Evolutionary conservation across 2,113 vertebrate genomes (phyloP).

Genomic region (Tiliqua scincoides): DNA sequence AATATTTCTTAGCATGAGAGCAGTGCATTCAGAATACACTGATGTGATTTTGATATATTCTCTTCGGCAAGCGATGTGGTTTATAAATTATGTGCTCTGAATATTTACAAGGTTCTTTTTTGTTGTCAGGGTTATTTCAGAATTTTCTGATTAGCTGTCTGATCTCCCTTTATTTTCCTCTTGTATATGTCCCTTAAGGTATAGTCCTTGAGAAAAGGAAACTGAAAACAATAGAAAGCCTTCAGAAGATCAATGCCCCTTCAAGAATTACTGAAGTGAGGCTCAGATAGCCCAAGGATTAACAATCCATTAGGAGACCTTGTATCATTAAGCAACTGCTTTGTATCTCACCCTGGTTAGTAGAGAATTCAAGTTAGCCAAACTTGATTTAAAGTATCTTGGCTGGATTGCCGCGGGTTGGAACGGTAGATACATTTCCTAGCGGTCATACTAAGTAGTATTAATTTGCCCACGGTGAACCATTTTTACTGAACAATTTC

Average conservation of each 20-base stretch:
- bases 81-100: neutral
- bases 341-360: conserved; percentile 44
- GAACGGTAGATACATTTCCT: conserved; percentile 1
- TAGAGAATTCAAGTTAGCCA: conserved; percentile 48
- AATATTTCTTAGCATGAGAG: neutral
- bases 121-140: neutral
- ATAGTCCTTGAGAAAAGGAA: conserved; percentile 16
- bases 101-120: conserved; percentile 15
- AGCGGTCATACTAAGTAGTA: neutral
- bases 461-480: neutral
- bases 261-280: conserved; percentile 34
- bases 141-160: neutral
- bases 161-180: neutral
- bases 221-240: conserved; percentile 28
- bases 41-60: neutral
- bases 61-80: neutral
- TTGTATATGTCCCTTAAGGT: neutral
- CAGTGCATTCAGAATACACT: neutral
- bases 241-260: conserved; percentile 27
- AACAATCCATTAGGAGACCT: conserved; percentile 41
- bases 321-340: conserved; percentile 48
- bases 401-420: conserved; percentile 49
- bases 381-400: conserved; percentile 45
- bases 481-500: neutral
- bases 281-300: conserved; percentile 34